Conservation (phyloP, 2,888 invertebrate genomes). For the Caenorhabditis sp. region DNA sequence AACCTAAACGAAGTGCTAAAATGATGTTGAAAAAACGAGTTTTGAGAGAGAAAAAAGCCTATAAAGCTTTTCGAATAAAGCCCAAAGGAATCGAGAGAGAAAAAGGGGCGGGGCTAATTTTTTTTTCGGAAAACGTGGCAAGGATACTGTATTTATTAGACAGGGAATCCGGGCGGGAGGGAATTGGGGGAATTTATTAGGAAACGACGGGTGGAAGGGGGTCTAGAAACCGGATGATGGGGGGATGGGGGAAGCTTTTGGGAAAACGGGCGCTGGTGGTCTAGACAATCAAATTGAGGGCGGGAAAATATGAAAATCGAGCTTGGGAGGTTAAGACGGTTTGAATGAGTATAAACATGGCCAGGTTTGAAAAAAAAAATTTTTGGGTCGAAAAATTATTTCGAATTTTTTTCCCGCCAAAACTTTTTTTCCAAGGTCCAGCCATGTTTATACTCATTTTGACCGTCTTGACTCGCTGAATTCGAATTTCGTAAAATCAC, state of each 20-base stretch:
- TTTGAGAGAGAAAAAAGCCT: conserved; percentile 22
- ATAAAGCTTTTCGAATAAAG: conserved; percentile 50
- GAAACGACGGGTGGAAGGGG: conserved; percentile 4
- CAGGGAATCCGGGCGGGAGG: conserved; percentile 7
- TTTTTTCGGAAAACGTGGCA: conserved; percentile 32
- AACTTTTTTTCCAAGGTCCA: background rate
- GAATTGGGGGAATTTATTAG: conserved; percentile 25
- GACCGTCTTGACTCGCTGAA: background rate
- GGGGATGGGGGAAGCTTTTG: background rate
- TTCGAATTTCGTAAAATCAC: background rate
- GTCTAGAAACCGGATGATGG: conserved; percentile 33
- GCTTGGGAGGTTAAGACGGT: background rate
- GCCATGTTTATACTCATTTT: conserved; percentile 3
- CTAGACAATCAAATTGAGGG: background rate
- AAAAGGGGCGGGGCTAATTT: conserved; percentile 21
- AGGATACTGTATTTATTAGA: conserved; percentile 58
- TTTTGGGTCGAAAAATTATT: background rate
- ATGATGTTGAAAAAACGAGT: background rate
- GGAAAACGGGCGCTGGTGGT: conserved; percentile 5
- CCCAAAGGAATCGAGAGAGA: conserved; percentile 33
- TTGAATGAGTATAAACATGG: no score
- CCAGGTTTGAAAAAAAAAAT: background rate
- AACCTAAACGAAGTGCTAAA: conserved; percentile 54
- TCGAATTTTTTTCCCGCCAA: background rate
- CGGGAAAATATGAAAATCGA: background rate